Conservation (phyloP, 2,113 vertebrate genomes). For the Sinocyclocheilus anshuiensis region DNA sequence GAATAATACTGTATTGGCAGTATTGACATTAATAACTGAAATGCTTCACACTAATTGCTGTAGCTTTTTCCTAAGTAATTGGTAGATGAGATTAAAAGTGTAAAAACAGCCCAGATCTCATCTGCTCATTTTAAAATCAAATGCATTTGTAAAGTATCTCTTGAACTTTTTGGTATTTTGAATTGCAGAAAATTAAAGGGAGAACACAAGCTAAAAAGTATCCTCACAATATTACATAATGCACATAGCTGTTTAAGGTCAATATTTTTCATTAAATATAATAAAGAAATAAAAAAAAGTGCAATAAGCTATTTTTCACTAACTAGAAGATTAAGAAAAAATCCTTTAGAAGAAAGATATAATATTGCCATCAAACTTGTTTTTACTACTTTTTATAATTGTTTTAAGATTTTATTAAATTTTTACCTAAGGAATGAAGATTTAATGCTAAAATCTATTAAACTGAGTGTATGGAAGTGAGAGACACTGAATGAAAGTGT, state of each 20-base stretch:
- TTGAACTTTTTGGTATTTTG: not conserved
- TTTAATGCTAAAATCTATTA: not conserved
- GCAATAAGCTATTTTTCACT: not conserved
- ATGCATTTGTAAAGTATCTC: not conserved
- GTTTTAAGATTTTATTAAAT: not conserved
- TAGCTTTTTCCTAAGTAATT: not conserved
- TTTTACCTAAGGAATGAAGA: not conserved
- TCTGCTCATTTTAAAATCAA: not conserved
- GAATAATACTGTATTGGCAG: not conserved
- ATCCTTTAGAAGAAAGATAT: not conserved
- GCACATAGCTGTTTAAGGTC: not conserved
- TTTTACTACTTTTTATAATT: not conserved
- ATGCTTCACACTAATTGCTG: not conserved
- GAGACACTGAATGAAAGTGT: not conserved
- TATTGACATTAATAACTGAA: not conserved
- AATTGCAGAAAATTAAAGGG: not conserved
- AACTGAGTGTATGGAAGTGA: not conserved
- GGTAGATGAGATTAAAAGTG: not conserved
- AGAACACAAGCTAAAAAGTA: not conserved
- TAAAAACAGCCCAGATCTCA: not conserved
- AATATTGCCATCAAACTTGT: not conserved
- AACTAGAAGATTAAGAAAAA: not conserved
- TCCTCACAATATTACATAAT: not conserved
- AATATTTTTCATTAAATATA: not conserved
- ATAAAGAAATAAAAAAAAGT: not conserved